These are phyloP conservation scores for Coremacera marginata DNA, from an alignment of 2,888 invertebrate genomes.

Conservation along the genomic window DNA sequence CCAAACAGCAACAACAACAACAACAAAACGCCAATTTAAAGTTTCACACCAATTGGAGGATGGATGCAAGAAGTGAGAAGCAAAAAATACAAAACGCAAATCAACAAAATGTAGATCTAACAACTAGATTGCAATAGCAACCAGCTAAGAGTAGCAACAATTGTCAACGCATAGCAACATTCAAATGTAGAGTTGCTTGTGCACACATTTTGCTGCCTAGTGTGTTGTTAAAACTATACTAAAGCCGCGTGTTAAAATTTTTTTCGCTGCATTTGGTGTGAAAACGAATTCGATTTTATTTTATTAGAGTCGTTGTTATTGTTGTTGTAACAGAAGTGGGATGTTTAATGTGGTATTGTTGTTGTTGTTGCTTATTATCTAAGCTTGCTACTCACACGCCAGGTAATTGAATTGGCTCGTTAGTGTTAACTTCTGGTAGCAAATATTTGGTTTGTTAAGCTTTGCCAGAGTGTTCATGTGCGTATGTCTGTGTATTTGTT, in stretches of 20 bases:
- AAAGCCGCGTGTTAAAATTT: background rate
- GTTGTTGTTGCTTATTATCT: conserved; percentile 15
- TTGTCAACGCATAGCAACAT: conserved; percentile 19
- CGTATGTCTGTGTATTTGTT: background rate
- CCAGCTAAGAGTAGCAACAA: background rate
- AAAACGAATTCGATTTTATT: conserved; percentile 16
- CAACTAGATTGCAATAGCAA: conserved; percentile 13
- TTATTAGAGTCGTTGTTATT: background rate
- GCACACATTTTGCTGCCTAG: background rate
- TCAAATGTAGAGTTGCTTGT: background rate
- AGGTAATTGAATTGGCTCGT: conserved; percentile 47
- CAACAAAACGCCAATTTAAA: conserved; percentile 14
- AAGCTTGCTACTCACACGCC: conserved; percentile 21
- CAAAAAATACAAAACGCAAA: background rate
- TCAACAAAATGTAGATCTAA: conserved; percentile 11
- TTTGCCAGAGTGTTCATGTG: background rate
- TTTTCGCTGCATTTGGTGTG: background rate
- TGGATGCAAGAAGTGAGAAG: background rate
- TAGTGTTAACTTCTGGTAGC: conserved; percentile 37
- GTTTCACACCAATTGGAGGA: conserved; percentile 22
- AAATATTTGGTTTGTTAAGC: conserved; percentile 32
- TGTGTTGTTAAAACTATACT: background rate
- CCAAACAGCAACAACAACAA: background rate
- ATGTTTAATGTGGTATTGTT: background rate
- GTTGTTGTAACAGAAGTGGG: background rate